A percentile compares a stretch with the other conserved stretches of the same genome.
Evolutionary conservation across 92 coral and sea anemone species (phyloP).

Genomic region (Ricordea florida): DNA sequence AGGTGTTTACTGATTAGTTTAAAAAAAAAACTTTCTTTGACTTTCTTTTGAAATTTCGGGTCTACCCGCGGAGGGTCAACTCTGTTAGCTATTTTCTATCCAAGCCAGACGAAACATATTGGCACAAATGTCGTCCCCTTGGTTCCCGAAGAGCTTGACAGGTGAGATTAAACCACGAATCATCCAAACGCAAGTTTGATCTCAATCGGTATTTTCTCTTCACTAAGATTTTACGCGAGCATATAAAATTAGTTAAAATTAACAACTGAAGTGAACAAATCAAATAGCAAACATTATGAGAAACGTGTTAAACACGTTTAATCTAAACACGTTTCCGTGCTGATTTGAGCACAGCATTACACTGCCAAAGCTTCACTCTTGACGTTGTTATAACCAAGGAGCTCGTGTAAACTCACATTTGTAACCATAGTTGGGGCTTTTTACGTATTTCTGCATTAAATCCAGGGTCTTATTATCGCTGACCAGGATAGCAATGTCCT

Average conservation of each 20-base stretch:
- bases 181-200: neutral
- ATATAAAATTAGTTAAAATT: conserved; percentile 2
- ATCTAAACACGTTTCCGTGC: neutral
- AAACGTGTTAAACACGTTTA: conserved; percentile 1
- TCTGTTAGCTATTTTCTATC: no score
- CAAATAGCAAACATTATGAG: neutral
- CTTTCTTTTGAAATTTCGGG: no score
- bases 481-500: conserved; percentile 22
- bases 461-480: conserved; percentile 20
- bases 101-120: no score
- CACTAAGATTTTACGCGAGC: conserved; percentile 1
- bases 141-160: no score
- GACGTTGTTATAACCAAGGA: neutral
- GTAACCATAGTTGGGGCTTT: neutral
- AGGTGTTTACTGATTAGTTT: neutral
- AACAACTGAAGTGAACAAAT: neutral
- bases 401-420: conserved; percentile 12
- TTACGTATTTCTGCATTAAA: conserved; percentile 8
- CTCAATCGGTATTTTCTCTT: conserved; percentile 16
- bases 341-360: neutral
- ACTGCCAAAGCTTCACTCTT: neutral
- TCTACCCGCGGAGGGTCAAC: no score
- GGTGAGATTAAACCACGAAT: neutral
- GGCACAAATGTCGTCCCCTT: no score
- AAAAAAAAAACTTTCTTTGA: no score